These are phyloP conservation scores for Brachirus orientalis DNA, from an alignment of 2,113 vertebrate genomes.

Conservation along the genomic window DNA sequence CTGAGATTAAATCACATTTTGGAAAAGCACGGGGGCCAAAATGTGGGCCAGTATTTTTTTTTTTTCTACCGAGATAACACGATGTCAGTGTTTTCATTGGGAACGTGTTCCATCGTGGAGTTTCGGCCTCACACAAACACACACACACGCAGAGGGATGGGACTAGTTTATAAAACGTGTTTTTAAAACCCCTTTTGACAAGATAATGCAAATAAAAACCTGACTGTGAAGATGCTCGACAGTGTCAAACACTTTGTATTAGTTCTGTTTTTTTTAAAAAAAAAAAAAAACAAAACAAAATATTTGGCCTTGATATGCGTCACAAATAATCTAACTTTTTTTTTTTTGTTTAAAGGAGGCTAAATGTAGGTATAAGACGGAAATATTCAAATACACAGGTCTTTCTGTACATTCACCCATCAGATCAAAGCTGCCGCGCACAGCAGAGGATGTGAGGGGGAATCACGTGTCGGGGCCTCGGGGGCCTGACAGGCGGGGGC, in stretches of 20 bases:
- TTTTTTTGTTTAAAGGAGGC: too few relatives aligned
- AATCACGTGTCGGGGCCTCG: constrained; percentile 50
- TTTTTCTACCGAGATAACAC: constrained; percentile 39
- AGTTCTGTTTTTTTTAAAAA: too few relatives aligned
- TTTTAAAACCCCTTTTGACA: background rate
- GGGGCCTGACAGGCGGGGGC: constrained; percentile 48
- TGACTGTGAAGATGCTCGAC: too few relatives aligned
- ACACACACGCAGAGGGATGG: background rate
- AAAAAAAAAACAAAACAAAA: too few relatives aligned
- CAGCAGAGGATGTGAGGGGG: background rate
- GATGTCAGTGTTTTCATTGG: constrained; percentile 40
- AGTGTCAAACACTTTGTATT: too few relatives aligned
- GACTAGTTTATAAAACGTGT: background rate
- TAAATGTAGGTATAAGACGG: background rate
- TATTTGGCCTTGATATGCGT: too few relatives aligned
- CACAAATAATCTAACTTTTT: too few relatives aligned
- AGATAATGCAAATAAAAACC: background rate
- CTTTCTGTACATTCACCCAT: constrained; percentile 25
- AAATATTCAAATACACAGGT: constrained; percentile 23
- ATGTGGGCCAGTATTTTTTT: constrained; percentile 52
- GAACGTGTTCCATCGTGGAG: too few relatives aligned
- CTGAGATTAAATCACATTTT: constrained; percentile 59
- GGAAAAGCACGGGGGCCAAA: constrained; percentile 27
- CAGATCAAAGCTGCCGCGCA: constrained; percentile 57
- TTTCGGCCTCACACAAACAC: constrained; percentile 1